phyloP scores from a whole-genome alignment of 2,888 invertebrate species.

The Watsonalla cultraria region DNA sequence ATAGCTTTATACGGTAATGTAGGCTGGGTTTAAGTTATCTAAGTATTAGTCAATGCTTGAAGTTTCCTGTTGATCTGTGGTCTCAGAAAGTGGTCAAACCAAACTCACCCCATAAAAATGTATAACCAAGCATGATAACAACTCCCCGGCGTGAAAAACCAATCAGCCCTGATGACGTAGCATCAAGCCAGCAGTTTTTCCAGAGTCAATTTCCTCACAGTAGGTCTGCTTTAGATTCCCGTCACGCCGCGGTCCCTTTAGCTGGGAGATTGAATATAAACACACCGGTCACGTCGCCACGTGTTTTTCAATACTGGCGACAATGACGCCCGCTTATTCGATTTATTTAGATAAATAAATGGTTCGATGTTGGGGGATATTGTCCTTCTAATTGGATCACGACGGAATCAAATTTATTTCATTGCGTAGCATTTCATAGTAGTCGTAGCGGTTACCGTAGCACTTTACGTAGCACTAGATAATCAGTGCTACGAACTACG shows the following conservation, averaged over 20 bases:
- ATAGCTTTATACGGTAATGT: no score
- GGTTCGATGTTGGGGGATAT: constrained; percentile 22
- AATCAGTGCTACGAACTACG: no score
- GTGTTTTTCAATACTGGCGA: constrained; percentile 35
- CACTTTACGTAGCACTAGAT: no score
- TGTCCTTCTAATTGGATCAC: constrained; percentile 9
- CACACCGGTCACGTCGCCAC: constrained; percentile 45
- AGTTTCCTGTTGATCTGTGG: no score
- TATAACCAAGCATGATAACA: neutral
- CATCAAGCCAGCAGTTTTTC: constrained; percentile 8
- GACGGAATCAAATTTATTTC: neutral
- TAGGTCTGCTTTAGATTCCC: constrained; percentile 27
- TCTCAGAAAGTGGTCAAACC: no score
- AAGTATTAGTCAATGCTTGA: no score
- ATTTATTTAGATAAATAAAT: constrained; percentile 41
- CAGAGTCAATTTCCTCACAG: constrained; percentile 25
- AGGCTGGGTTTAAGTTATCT: no score
- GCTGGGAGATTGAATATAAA: constrained; percentile 49
- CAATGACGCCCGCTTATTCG: constrained; percentile 28
- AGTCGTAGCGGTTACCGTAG: no score
- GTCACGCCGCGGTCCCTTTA: constrained; percentile 26
- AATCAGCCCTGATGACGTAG: neutral
- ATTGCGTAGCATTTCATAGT: no score
- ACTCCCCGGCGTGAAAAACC: neutral
- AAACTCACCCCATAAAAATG: no score